Base-by-base conservation (phyloP, 2,888 invertebrate species). In the Zygogramma bicolorata region DNA sequence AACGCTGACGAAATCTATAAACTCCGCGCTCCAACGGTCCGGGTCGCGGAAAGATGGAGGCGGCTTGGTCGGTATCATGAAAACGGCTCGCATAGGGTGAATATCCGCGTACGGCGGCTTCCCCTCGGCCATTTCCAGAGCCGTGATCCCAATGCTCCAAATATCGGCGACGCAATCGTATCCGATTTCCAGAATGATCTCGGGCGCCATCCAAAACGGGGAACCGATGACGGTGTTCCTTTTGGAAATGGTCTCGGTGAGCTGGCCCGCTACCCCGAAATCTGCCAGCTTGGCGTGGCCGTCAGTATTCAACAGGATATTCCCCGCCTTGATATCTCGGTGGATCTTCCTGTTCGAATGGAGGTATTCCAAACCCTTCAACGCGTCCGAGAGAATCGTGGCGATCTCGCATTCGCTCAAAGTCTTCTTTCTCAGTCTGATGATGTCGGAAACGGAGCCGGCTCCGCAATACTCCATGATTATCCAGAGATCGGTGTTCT, bases 381-480 rank as follows among this genome's bases (percentile, higher is more conserved):
- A 58, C 0, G 81, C 81, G 61, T 82, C 82, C 1, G 80, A 81
- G 6, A 82, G 74, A 34, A 82, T 81, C 3, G 81, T 81, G 1
- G 82, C 82, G 7, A 82, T 82, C 65, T 82, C 81, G 69, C 79
- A 80, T 72, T 82, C 82, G 15, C 75, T 77, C 59, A 82, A 71
- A 22, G 80, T 80, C 68, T 99, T 99, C 88, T 98, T 97, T 42
- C 99, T 91, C 81, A 99, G 89, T 86, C 98, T 92, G 97, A 99
- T 99, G 77, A 99, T 98, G 87, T 99, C 99, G 0, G 98, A 98
- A 8, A 99, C 98, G 49, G 98, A 99, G 15, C 99, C 99, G 61
- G 98, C 99, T 29, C 99, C 99, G 87, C 99, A 99, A 87, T 99
- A 99, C 86, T 99, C 99, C 99, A 99, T 99, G 71, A 99, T 98